Evolutionary conservation across 2,113 vertebrate genomes (phyloP), one percentile per base, ranked within the genome.

Genomic region (Ceratotherium simum): DNA sequence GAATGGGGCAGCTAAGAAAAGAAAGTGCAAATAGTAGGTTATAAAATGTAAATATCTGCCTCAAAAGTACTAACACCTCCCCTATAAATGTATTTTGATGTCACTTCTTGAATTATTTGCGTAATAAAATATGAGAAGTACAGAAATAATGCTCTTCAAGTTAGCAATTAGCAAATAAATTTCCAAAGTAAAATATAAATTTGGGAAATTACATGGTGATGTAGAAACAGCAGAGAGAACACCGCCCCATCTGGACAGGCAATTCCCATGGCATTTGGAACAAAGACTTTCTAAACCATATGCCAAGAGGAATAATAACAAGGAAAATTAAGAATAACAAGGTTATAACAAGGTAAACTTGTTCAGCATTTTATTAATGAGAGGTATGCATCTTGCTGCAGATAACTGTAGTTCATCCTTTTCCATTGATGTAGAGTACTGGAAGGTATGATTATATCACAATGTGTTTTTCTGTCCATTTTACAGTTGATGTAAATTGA

Each of bases 21-120:
- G 21, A 58, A 92, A 90, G 29, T 64, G 1, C 27, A 92, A 79
- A 92, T 17, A 17, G 33, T 64, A 58, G 46, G 10, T 75, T 89
- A 94, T 76, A 94, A 90, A 90, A 93, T 67, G 75, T 46, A 88
- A 96, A 88, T 67, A 86, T 94, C 82, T 97, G 51, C 79, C 23
- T 96, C 48, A 42, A 82, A 87, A 83, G 36, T 76, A 85, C 27
- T 70, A 92, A n/a, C 11, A 12, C 6, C 31, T 64, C 21, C 33
- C 64, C 20, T 56, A 51, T 23, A 65, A 72, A 85, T 81, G 21
- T 76, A 75, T 76, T 62, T 42, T 88, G 46, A 60, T 93, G 39
- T 91, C 60, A 76, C 27, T 73, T 92, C 69, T 91, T 75, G 23
- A 67, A 85, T 75, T 83, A 90, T 65, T 90, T 81, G 12, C 78